Evolutionary conservation across 2,797 vertebrate genomes (phyloP).

Genomic region (Pachyuromys duprasi): DNA sequence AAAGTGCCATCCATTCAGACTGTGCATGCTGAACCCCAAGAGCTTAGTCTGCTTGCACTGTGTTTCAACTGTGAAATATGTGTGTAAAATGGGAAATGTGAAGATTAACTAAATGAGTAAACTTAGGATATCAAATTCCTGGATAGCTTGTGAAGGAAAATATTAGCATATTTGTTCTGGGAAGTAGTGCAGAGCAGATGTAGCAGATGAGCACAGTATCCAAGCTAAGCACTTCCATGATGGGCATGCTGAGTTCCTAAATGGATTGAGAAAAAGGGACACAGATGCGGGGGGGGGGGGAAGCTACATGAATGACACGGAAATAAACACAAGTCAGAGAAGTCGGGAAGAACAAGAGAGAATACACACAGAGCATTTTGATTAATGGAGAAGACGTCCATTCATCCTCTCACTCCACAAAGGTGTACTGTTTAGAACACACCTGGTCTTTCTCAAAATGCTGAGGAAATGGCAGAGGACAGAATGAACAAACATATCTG

Average conservation of each 20-base stretch:
- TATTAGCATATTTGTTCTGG: neutral
- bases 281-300: neutral
- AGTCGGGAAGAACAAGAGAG: neutral
- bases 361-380: neutral
- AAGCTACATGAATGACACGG: neutral
- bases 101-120: neutral
- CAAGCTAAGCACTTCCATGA: neutral
- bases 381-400: neutral
- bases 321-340: neutral
- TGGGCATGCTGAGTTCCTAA: neutral
- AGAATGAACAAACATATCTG: neutral
- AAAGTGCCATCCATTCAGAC: neutral
- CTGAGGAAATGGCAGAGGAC: neutral
- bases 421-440: neutral
- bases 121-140: neutral
- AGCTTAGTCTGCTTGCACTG: neutral
- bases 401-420: neutral
- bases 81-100: neutral
- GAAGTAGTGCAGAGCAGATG: neutral
- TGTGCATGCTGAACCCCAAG: neutral
- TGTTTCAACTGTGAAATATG: slow-evolving; percentile 5
- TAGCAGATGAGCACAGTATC: neutral
- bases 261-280: neutral
- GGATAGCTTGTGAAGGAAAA: neutral
- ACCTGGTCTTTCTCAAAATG: neutral